A percentile compares a stretch with the other conserved stretches of the same genome.
Conservation (phyloP, 2,113 vertebrate species). For the Castor canadensis region DNA sequence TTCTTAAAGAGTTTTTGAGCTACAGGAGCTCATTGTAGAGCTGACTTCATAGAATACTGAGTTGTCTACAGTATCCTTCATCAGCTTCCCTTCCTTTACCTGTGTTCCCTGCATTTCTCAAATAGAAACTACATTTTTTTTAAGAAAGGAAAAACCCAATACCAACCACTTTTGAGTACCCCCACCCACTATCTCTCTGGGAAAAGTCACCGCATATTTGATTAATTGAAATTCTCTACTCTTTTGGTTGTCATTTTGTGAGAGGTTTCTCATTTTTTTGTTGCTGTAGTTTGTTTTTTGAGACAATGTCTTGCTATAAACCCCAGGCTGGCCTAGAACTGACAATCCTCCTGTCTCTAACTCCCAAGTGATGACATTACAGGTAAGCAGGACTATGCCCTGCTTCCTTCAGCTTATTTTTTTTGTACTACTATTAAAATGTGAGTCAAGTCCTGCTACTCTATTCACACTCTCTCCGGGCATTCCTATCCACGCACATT, state of each 20-base stretch:
- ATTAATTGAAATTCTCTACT: not conserved
- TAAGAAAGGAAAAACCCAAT: not conserved
- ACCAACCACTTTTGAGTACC: not conserved
- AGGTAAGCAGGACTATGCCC: too few species aligned
- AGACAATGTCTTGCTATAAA: too few species aligned
- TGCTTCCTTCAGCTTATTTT: not conserved
- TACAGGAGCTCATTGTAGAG: not conserved
- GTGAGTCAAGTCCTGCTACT: not conserved
- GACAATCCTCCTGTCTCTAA: too few species aligned
- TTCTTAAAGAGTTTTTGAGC: not conserved
- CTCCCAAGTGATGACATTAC: too few species aligned
- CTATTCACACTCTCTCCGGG: not conserved
- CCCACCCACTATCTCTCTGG: not conserved
- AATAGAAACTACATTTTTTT: not conserved
- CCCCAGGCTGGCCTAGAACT: too few species aligned
- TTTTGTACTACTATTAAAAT: not conserved
- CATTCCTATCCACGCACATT: not conserved
- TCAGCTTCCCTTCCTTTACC: not conserved
- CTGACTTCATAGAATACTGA: not conserved
- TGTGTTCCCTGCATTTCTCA: not conserved
- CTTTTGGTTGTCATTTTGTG: too few species aligned
- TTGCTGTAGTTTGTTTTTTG: not conserved
- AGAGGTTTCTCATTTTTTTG: too few species aligned
- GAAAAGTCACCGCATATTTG: not conserved
- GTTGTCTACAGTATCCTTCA: not conserved